phyloP scores from a whole-genome alignment of 2,888 invertebrate genomes.

The Eristalinus sepulchralis region DNA sequence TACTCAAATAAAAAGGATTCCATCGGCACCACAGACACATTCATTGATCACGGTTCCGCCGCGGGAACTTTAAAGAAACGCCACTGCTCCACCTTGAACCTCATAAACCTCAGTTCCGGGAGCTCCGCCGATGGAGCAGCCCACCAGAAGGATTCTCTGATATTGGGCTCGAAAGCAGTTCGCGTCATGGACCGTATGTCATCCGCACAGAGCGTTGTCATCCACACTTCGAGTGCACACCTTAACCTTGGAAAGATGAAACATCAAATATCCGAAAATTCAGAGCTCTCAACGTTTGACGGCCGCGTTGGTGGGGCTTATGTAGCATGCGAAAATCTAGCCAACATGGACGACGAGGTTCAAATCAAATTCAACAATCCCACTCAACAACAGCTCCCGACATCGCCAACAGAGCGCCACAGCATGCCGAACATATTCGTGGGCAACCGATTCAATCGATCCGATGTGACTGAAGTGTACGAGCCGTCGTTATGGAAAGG shows the following conservation, averaged over 20 bases:
- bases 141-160: constrained; percentile 77
- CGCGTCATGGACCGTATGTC: constrained; percentile 77
- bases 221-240: constrained; percentile 82
- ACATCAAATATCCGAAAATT: constrained; percentile 84
- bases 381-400: constrained; percentile 58
- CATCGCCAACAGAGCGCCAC: constrained; percentile 82
- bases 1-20: constrained; percentile 82
- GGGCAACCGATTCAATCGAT: constrained; percentile 83
- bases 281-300: constrained; percentile 83
- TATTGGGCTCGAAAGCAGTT: constrained; percentile 79
- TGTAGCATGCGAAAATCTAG: constrained; percentile 86
- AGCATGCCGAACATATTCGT: constrained; percentile 86
- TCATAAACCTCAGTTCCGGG: constrained; percentile 76
- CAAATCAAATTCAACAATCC: constrained; percentile 80
- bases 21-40: constrained; percentile 80
- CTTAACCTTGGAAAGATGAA: constrained; percentile 78
- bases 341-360: constrained; percentile 84
- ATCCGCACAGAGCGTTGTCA: constrained; percentile 77
- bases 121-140: constrained; percentile 66
- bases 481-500: constrained; percentile 81
- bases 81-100: constrained; percentile 77
- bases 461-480: constrained; percentile 82
- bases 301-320: constrained; percentile 82
- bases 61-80: constrained; percentile 70
- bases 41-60: constrained; percentile 81